A percentile compares a stretch with the other conserved stretches of the same genome.
These are phyloP conservation scores for Drusus annulatus DNA, from an alignment of 1,140 invertebrate species.

Conservation along the genomic window DNA sequence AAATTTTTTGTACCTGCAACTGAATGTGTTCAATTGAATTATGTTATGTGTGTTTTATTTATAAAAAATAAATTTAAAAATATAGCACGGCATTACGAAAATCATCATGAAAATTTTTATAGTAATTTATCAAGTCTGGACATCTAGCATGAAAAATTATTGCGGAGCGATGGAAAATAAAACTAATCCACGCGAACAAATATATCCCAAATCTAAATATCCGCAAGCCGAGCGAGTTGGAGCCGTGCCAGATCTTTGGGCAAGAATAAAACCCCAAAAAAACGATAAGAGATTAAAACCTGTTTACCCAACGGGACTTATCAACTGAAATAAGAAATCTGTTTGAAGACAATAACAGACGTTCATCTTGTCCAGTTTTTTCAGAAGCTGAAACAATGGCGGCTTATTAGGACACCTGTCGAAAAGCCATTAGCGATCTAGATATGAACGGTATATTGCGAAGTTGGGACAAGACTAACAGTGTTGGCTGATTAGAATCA, in stretches of 20 bases:
- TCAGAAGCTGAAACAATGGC: slow-evolving; percentile 12
- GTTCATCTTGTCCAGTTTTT: not conserved
- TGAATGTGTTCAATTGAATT: too few species aligned
- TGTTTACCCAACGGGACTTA: not conserved
- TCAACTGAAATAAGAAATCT: not conserved
- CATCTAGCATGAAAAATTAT: not conserved
- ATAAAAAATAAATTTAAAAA: too few species aligned
- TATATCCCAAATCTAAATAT: slow-evolving; percentile 21
- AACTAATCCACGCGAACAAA: slow-evolving; percentile 12
- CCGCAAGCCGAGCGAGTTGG: slow-evolving; percentile 3
- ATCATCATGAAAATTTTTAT: slow-evolving; percentile 11
- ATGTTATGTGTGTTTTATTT: too few species aligned
- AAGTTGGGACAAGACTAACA: too few species aligned
- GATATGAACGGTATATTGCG: too few species aligned
- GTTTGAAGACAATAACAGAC: not conserved
- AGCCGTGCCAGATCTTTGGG: not conserved
- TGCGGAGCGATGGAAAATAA: not conserved
- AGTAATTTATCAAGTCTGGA: slow-evolving; percentile 10
- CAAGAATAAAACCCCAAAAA: slow-evolving; percentile 28
- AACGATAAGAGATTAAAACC: slow-evolving; percentile 23
- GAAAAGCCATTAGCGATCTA: not conserved
- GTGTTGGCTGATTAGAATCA: too few species aligned
- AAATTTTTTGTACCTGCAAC: too few species aligned
- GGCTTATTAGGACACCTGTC: slow-evolving; percentile 25
- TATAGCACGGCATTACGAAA: too few species aligned